Base-by-base conservation (phyloP, 2,113 vertebrate genomes). In the Hoplias malabaricus region DNA sequence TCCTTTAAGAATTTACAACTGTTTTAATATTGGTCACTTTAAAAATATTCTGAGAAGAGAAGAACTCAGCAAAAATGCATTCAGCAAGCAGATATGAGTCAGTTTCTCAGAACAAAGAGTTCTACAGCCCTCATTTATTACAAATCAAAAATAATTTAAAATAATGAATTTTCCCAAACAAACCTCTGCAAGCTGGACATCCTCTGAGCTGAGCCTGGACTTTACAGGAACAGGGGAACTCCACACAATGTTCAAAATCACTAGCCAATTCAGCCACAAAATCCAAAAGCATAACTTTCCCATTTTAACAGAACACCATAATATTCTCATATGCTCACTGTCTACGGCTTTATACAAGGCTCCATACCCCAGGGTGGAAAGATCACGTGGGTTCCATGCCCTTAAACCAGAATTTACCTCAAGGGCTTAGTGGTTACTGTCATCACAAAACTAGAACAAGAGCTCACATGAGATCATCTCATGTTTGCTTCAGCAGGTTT, bases 111-210 rank as follows among this genome's bases (percentile, higher is more conserved):
- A 5, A 1, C 1, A 16, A 5, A 4, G 13, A 16, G 13, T 16
- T 16, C 13, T 5, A 2, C 6, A 46, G 9, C 12, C 16, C 46
- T n/a, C n/a, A 3, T 14, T 50, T 19, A 7, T 19, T 53, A 23
- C 21, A 25, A 56, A 56, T 56, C 1, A 56, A 23, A 25, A 11
- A 57, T 57, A 11, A 10, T 2, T 73, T 40, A n/a, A 4, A 48
- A 23, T 4, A 21, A 48, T 11, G 12, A 12, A 19, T 13, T 9
- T 19, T 13, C 11, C 34, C 19, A 10, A 42, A 90, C 88, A 81
- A 80, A 91, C 89, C 89, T 90, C 87, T 65, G 88, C 91, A 67
- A 87, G 79, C 59, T 71, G 42, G 66, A 85, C 29, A 57, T 90
- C 88, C 74, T 89, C 83, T 61, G 59, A 74, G 46, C 46, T 80